Conservation (phyloP, 2,888 invertebrate species). For the Phrixothrix hirtus region DNA sequence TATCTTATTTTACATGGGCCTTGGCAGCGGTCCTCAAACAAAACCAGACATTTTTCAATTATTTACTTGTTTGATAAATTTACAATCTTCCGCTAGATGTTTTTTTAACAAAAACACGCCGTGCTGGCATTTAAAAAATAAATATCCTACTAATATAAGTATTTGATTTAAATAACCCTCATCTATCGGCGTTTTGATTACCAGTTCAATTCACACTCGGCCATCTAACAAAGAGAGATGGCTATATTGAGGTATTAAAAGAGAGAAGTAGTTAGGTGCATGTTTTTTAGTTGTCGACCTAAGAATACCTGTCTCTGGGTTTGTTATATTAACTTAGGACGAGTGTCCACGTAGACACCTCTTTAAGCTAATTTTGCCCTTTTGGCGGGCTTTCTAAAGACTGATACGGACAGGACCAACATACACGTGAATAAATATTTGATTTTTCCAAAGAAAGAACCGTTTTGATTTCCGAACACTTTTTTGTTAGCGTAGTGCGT, state of each 20-base stretch:
- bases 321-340: slow-evolving; percentile 37
- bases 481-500: slow-evolving; percentile 1
- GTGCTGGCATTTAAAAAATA: slow-evolving; percentile 21
- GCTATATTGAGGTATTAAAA: too few relatives aligned
- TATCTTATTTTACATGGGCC: slow-evolving; percentile 11
- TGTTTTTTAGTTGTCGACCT: slow-evolving; percentile 7
- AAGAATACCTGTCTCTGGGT: slow-evolving; percentile 30
- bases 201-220: slow-evolving; percentile 10
- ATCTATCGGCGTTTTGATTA: slow-evolving; percentile 8
- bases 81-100: not conserved
- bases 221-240: too few relatives aligned
- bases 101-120: slow-evolving; percentile 3
- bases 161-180: slow-evolving; percentile 19
- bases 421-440: slow-evolving; percentile 27
- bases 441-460: not conserved
- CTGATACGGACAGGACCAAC: slow-evolving; percentile 10
- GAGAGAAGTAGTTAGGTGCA: not conserved
- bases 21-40: slow-evolving; percentile 6
- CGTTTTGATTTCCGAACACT: not conserved
- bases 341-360: slow-evolving; percentile 31
- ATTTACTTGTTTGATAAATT: too few relatives aligned
- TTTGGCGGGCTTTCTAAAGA: slow-evolving; percentile 25
- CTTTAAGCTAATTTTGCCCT: slow-evolving; percentile 34
- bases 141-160: slow-evolving; percentile 22
- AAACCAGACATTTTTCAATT: too few relatives aligned